These are phyloP conservation scores for Margaritifera margaritifera DNA, from an alignment of 2,888 invertebrate species.

Conservation along the genomic window DNA sequence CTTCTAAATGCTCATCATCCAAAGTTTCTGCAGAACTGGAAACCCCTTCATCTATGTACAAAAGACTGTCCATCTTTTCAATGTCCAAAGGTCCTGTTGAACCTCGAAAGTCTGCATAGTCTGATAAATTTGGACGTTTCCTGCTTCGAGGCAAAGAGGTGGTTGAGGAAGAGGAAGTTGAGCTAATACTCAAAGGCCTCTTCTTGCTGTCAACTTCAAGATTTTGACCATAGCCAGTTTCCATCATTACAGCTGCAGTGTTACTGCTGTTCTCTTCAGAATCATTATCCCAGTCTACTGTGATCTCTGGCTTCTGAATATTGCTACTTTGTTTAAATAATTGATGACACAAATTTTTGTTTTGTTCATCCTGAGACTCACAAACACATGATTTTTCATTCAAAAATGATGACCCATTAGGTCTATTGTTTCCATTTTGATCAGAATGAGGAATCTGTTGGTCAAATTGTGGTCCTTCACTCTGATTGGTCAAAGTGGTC, in stretches of 20 bases:
- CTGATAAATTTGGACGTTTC: constrained; percentile 58
- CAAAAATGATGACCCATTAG: too few relatives aligned
- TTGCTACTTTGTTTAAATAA: background rate
- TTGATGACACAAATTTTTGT: background rate
- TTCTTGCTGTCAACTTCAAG: constrained; percentile 67
- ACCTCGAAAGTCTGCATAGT: constrained; percentile 28
- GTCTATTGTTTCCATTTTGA: too few relatives aligned
- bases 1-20: constrained; percentile 29
- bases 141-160: constrained; percentile 64
- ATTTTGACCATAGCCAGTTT: constrained; percentile 18
- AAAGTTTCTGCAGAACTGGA: constrained; percentile 13
- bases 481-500: constrained; percentile 1
- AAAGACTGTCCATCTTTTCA: constrained; percentile 44
- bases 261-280: constrained; percentile 17
- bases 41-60: constrained; percentile 48
- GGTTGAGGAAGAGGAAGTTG: constrained; percentile 70
- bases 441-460: too few relatives aligned
- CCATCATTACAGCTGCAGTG: constrained; percentile 26
- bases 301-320: constrained; percentile 17
- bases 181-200: constrained; percentile 71
- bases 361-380: too few relatives aligned
- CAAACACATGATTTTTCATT: too few relatives aligned
- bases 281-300: constrained; percentile 22
- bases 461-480: background rate
- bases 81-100: constrained; percentile 31